Evolutionary conservation across 2,113 vertebrate species (phyloP).

Genomic region (Leptosomus discolor): DNA sequence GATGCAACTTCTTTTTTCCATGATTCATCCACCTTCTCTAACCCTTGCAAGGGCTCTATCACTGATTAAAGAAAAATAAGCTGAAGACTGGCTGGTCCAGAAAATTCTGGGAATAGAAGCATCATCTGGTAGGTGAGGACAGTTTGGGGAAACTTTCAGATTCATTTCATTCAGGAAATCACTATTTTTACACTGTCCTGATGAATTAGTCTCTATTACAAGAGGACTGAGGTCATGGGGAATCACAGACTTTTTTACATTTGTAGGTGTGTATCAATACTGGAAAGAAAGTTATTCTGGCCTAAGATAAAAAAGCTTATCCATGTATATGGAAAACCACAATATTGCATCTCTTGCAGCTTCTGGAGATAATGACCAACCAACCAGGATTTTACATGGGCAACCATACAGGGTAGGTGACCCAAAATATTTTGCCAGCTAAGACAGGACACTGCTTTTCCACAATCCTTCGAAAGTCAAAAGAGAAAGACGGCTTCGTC

Average conservation of each 20-base stretch:
- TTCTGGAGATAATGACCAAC: not conserved
- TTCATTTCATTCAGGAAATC: not conserved
- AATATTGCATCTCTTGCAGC: not conserved
- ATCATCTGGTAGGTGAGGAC: not conserved
- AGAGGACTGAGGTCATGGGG: not conserved
- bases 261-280: not conserved
- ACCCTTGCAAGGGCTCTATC: not conserved
- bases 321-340: not conserved
- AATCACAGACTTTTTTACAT: not conserved
- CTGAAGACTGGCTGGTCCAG: not conserved
- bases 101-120: not conserved
- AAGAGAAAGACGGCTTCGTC: not conserved
- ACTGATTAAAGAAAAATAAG: not conserved
- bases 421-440: not conserved
- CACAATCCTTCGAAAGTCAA: accelerated
- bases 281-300: not conserved
- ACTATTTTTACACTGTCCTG: not conserved
- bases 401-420: not conserved
- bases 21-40: not conserved
- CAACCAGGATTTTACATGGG: not conserved
- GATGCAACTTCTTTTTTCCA: not conserved
- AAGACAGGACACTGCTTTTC: not conserved
- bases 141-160: not conserved
- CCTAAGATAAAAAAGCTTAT: not conserved
- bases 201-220: not conserved